Evolutionary conservation across 1,140 invertebrate genomes (phyloP).

Genomic region (Drosophila grimshawi): DNA sequence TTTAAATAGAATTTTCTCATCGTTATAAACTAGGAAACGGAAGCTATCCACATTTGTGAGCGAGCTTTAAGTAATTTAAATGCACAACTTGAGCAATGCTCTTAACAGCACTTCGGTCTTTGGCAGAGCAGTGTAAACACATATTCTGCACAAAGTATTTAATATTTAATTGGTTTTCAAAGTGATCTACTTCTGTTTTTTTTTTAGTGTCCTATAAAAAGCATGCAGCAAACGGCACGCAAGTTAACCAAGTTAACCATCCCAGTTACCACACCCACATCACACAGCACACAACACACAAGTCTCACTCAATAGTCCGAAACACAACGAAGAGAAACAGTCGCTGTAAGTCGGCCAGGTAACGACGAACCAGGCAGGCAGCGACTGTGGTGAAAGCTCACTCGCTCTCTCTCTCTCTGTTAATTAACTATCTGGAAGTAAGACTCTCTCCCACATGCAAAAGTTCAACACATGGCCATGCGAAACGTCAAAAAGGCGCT

Average conservation of each 20-base stretch:
- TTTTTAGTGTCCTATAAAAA: conserved; percentile 66
- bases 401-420: conserved; percentile 19
- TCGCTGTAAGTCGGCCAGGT: conserved; percentile 49
- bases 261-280: conserved; percentile 38
- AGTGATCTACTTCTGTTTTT: conserved; percentile 48
- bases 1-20: too few species aligned
- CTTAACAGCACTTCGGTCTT: background rate
- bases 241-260: conserved; percentile 31
- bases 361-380: conserved; percentile 54
- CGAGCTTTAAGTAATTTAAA: too few species aligned
- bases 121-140: background rate
- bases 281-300: background rate
- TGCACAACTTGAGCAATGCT: background rate
- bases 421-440: too few species aligned
- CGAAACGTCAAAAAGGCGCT: conserved; percentile 69
- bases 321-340: conserved; percentile 41
- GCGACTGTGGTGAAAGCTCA: conserved; percentile 51
- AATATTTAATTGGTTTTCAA: conserved; percentile 48
- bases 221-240: conserved; percentile 63
- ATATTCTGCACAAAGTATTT: conserved; percentile 35
- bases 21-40: too few species aligned
- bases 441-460: conserved; percentile 46
- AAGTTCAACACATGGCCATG: conserved; percentile 70
- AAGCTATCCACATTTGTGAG: too few species aligned
- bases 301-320: conserved; percentile 75